phyloP scores from a whole-genome alignment of 2,888 invertebrate genomes.

The Oligia fasciuncula region DNA sequence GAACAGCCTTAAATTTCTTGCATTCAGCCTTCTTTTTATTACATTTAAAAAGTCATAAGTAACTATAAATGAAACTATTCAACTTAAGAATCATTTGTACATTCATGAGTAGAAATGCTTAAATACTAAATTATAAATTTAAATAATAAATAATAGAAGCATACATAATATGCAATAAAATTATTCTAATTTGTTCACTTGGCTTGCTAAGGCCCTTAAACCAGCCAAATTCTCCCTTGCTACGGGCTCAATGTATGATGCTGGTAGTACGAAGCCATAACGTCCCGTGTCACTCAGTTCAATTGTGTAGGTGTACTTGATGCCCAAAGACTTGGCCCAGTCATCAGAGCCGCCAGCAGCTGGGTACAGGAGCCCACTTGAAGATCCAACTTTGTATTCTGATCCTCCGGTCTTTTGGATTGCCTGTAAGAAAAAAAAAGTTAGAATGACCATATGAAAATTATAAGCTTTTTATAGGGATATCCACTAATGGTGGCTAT shows the following conservation, averaged over 20 bases:
- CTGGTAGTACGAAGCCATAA: conserved; percentile 96
- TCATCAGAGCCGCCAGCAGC: conserved; percentile 96
- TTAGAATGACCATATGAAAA: background rate
- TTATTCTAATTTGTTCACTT: conserved; percentile 68
- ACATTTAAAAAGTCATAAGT: conserved; percentile 13
- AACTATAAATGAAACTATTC: conserved; percentile 22
- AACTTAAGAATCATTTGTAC: conserved; percentile 45
- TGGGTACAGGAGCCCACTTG: conserved; percentile 94
- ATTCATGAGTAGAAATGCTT: conserved; percentile 32
- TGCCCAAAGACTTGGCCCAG: conserved; percentile 96
- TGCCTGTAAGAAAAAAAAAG: conserved; percentile 81
- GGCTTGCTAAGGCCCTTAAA: conserved; percentile 90
- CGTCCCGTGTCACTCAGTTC: conserved; percentile 96
- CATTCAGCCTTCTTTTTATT: conserved; percentile 40
- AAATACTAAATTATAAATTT: background rate
- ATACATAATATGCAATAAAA: conserved; percentile 26
- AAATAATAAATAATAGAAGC: conserved; percentile 59
- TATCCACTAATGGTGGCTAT: background rate
- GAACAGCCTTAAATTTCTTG: conserved; percentile 31
- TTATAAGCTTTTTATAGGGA: background rate
- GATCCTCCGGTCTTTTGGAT: conserved; percentile 91
- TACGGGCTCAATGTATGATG: conserved; percentile 93
- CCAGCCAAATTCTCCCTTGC: conserved; percentile 94
- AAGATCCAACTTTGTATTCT: conserved; percentile 93
- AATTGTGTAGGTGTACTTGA: conserved; percentile 97